Evolutionary conservation across 2,888 invertebrate species (phyloP).

Genomic region (Meloe dianella): DNA sequence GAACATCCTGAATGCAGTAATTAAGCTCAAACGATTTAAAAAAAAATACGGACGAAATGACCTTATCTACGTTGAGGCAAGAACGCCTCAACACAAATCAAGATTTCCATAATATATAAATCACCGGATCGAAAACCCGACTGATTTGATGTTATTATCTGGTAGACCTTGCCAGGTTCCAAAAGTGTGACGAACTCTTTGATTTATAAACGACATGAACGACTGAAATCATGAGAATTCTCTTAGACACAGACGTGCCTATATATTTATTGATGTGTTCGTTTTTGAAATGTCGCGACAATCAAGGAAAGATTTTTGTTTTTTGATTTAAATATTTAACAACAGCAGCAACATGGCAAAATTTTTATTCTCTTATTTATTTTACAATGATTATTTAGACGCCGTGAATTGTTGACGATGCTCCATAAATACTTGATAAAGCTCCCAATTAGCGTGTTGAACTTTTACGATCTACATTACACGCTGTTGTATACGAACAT

Average conservation of each 20-base stretch:
- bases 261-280: slow-evolving; percentile 2
- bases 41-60: not conserved
- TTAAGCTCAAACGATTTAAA: not conserved
- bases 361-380: not conserved
- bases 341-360: too few relatives aligned
- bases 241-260: not conserved
- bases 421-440: slow-evolving; percentile 40
- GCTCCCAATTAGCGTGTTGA: slow-evolving; percentile 37
- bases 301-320: not conserved
- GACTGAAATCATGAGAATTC: not conserved
- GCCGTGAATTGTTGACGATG: not conserved
- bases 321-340: too few relatives aligned
- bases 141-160: slow-evolving; percentile 45
- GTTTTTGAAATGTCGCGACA: not conserved
- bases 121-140: slow-evolving; percentile 41
- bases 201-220: slow-evolving; percentile 31
- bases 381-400: not conserved
- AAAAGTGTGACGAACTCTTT: slow-evolving; percentile 35
- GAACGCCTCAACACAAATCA: slow-evolving; percentile 58
- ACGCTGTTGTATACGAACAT: slow-evolving; percentile 25
- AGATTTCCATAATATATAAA: slow-evolving; percentile 56
- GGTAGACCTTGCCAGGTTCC: slow-evolving; percentile 38
- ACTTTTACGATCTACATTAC: slow-evolving; percentile 32
- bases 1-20: not conserved
- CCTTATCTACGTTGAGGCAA: slow-evolving; percentile 19